Evolutionary conservation across 2,113 vertebrate genomes (phyloP), one percentile per base, ranked within the genome.

Genomic region (Cranoglanis bouderius): DNA sequence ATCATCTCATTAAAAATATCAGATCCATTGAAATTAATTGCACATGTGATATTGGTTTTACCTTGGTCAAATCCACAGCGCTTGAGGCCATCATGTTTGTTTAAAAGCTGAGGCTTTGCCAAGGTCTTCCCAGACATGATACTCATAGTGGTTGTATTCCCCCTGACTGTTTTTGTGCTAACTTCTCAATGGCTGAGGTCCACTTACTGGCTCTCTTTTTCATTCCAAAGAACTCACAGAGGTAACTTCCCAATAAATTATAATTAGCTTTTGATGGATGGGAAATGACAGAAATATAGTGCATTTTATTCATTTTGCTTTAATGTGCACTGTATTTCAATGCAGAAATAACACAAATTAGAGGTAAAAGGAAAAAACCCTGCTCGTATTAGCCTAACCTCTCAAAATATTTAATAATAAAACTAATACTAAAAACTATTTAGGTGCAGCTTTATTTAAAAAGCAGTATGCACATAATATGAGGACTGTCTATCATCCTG

Each of bases 11-110:
- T 88, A 93, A 93, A 93, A 94, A 93, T 93, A 93, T 93, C 91
- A 83, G 92, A 94, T 95, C 93, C 91, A 93, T 91, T 90, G 90
- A 95, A 94, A 96, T 95, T 90, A 94, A 95, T 94, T 94, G 93
- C 93, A 93, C 92, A 89, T 91, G 94, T 92, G 92, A 94, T 95
- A 94, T 95, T 96, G 93, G 93, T 94, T 96, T 95, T 95, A 95
- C 95, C 94, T 95, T 93, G 95, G 94, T 94, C 92, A 93, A 94
- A 94, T 93, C 91, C 90, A 84, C 93, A 84, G 91, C 89, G 92
- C 90, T 92, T 91, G 93, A 93, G 93, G 93, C 93, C 93, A 93
- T 94, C 91, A 92, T 95, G 93, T 95, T 95, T 95, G 94, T 96
- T 96, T 95, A 93, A 94, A 93, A 92, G 90, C 91, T 94, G 92